Evolutionary conservation across 37 sponge, comb jelly and placozoan species (phyloP).

Genomic region (Diacarnus erythraeanus): DNA sequence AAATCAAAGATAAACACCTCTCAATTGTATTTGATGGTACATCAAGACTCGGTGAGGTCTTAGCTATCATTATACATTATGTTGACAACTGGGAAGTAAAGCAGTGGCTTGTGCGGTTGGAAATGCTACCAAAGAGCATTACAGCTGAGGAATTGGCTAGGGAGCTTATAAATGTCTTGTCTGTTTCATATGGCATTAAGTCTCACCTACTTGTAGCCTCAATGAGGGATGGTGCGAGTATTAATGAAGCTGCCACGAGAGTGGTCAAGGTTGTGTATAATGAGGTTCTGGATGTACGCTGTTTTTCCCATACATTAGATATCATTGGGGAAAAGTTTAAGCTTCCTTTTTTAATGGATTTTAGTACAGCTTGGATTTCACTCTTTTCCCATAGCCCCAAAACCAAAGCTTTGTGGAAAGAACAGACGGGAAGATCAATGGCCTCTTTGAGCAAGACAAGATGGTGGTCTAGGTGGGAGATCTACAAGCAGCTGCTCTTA

Average conservation of each 20-base stretch:
- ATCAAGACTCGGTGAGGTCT: too few species aligned
- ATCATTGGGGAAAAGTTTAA: slow-evolving; percentile 38
- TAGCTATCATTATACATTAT: slow-evolving; percentile 7
- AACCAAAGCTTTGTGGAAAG: too few species aligned
- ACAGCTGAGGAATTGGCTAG: slow-evolving; percentile 22
- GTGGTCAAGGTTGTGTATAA: not conserved
- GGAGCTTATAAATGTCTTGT: slow-evolving; percentile 3
- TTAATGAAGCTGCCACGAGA: slow-evolving; percentile 9
- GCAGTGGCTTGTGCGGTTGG: not conserved
- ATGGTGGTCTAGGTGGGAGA: slow-evolving; percentile 62
- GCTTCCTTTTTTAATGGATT: slow-evolving; percentile 16
- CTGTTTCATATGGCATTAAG: not conserved
- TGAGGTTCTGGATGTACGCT: slow-evolving; percentile 58
- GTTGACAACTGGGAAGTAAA: not conserved
- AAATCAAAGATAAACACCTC: slow-evolving; percentile 9
- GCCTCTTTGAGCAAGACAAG: slow-evolving; percentile 35
- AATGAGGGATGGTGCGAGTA: slow-evolving; percentile 27
- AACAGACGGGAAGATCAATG: too few species aligned
- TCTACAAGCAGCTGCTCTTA: slow-evolving; percentile 46
- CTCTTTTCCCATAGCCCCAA: slow-evolving; percentile 56
- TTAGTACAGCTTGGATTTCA: slow-evolving; percentile 30
- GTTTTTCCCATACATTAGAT: slow-evolving; percentile 51
- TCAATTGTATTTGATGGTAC: slow-evolving; percentile 11
- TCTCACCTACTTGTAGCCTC: slow-evolving; percentile 11
- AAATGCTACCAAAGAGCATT: not conserved